Base-by-base conservation (phyloP, 2,888 invertebrate genomes). In the Hipparchia sbordonii region DNA sequence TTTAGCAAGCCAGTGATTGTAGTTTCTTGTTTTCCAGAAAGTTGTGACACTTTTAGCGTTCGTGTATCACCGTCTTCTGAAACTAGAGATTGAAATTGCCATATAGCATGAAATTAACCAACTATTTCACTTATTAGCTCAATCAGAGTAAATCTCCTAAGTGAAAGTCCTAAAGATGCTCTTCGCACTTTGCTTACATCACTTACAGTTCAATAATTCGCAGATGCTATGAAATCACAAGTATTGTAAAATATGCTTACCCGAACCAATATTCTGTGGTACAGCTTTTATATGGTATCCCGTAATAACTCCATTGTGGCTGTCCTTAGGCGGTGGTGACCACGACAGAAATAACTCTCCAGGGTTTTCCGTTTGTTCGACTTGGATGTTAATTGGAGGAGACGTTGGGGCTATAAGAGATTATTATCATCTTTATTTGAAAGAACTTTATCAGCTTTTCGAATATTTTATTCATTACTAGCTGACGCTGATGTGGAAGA, bases 1-100 rank as follows among this genome's bases (percentile, higher is more conserved):
- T 92, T 96, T 87, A 88, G 92, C 87, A 95, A 95, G 90, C 92
- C 93, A 70, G 88, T 90, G 1, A 94, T 74, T 12, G 89, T 72
- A 0, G 90, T 85, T 73, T 93, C 92, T 72, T 92, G 92, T 77
- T 92, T 91, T 0, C 91, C 89, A 1, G 87, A 80, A 10, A 89
- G 80, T 67, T 89, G 89, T 0, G 88, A 84, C 0, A 93, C 86
- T 79, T 94, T 93, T 2, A 91, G 70, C 0, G 89, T 89, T 65
- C 89, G 86, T 0, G 92, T 87, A 8, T 92, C 90, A 1, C 87
- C 81, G 54, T 90, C 89, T 72, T 88, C 92, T 85, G 87, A 79
- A 85, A 87, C 82, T 85, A 67, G 46, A 74, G 68, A 61, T 39
- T 59, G 7, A 48, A 51, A 59, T 59, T 3, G 7, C 8, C 4